A percentile compares a stretch with the other conserved stretches of the same genome.
Evolutionary conservation across 2,888 invertebrate species (phyloP).

Genomic region (Hydriomena furcata): DNA sequence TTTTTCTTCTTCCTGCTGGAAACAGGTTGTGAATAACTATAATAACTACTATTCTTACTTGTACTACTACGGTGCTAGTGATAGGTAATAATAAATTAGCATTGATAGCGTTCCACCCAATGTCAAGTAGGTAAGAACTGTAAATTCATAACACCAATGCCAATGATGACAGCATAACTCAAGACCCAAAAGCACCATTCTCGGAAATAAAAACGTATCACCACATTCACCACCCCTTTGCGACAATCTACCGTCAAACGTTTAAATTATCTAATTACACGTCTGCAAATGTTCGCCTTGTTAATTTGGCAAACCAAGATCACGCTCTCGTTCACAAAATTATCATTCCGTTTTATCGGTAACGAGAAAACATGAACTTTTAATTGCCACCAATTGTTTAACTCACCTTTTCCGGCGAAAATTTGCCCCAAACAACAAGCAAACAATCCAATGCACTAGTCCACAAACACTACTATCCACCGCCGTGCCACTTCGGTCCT

Average conservation of each 20-base stretch:
- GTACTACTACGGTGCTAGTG: too few relatives aligned
- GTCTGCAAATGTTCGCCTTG: conserved; percentile 2
- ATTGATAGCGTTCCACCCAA: too few relatives aligned
- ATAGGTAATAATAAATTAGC: too few relatives aligned
- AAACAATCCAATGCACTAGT: conserved; percentile 35
- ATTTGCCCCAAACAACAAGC: conserved; percentile 18
- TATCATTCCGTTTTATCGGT: conserved; percentile 1
- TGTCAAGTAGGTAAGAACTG: too few relatives aligned
- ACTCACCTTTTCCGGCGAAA: conserved; percentile 33
- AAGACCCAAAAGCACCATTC: neutral
- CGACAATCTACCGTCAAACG: conserved; percentile 6
- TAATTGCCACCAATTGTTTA: conserved; percentile 10
- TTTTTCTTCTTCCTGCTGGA: too few relatives aligned
- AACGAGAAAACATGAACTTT: conserved; percentile 15
- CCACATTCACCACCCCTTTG: conserved; percentile 1
- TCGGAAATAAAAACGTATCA: conserved; percentile 1
- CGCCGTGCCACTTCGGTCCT: conserved; percentile 3
- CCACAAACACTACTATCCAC: conserved; percentile 10
- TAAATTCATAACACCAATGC: neutral
- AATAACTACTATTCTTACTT: too few relatives aligned
- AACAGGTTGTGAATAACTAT: too few relatives aligned
- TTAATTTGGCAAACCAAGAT: conserved; percentile 2
- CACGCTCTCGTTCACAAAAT: neutral
- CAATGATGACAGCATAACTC: neutral
- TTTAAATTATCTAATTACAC: conserved; percentile 12